Evolutionary conservation across 2,888 invertebrate genomes (phyloP), one percentile per base, ranked within the genome.

Genomic region (Neria commutata): DNA sequence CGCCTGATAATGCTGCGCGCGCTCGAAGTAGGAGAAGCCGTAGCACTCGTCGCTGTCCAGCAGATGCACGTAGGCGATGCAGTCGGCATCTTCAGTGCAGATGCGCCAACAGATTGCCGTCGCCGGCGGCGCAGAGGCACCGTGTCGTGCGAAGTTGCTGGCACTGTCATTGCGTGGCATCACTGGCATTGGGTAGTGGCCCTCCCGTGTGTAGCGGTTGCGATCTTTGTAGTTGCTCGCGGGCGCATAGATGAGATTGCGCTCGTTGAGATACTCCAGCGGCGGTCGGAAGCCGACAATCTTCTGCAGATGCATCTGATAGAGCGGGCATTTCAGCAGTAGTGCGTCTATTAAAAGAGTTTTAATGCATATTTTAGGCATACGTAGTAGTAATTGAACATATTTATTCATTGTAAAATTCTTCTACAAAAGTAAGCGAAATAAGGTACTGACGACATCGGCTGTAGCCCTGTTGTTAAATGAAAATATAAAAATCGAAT

Each of bases 291-390:
- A 81, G 6, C 81, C 81, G 16, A 81, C 73, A 51, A 80, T 78
- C 65, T 81, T 81, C 66, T 81, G 79, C 63, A 81, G 71, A 62
- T 79, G 78, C 71, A 81, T 62, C 70, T 81, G 79, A 60, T 81
- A 75, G 52, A 78, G 62, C 8, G 81, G 80, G 63, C 81, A 81
- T 66, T 80, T 75, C 55, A 80, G 75, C 40, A 78, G 69, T 51
- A 80, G 60, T 24, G 74, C 73, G 70, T 67, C 77, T 76, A 57
- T n/a, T 58, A 58, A 50, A 11, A 49, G 47, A 33, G 46, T 29
- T 5, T 8, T 8, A 16, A 34, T 19, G 33, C 14, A 29, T n/a
- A 17, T 19, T n/a, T 37, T n/a, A 37, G 1, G 24, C 24, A 62
- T n/a, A n/a, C n/a, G n/a, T n/a, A n/a, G 6, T 29, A 8, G 6